Conservation (phyloP, 1,140 invertebrate species). For the Vanessa atalanta region DNA sequence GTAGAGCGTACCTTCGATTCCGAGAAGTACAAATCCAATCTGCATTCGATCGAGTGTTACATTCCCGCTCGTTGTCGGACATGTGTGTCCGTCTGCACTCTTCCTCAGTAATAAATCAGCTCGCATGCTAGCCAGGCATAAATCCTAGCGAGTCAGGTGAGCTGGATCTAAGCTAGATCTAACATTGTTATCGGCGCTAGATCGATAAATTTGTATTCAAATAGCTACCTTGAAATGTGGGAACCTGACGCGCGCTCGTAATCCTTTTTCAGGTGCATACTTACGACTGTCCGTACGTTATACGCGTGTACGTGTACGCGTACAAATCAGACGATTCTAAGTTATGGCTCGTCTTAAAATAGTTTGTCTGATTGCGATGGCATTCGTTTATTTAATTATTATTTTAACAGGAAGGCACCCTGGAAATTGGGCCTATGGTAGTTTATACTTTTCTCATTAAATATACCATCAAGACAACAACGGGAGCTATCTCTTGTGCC, state of each 20-base stretch:
- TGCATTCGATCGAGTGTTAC: not conserved
- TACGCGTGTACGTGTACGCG: too few species aligned
- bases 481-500: too few species aligned
- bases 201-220: constrained; percentile 32
- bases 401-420: too few species aligned
- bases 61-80: not conserved
- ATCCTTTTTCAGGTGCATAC: not conserved
- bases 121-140: constrained; percentile 24
- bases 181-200: constrained; percentile 23
- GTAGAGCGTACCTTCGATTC: not conserved
- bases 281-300: too few species aligned
- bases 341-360: too few species aligned
- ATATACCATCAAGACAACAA: too few species aligned
- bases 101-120: constrained; percentile 25
- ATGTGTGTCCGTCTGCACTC: constrained; percentile 21
- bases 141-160: constrained; percentile 15
- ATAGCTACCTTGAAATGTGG: constrained; percentile 22
- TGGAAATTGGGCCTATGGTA: too few species aligned
- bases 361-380: too few species aligned
- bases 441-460: too few species aligned
- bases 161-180: constrained; percentile 24
- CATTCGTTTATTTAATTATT: too few species aligned
- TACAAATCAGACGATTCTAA: too few species aligned
- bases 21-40: not conserved
- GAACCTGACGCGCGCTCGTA: not conserved